Evolutionary conservation across 2,797 vertebrate genomes (phyloP).

Genomic region (Myotis vivesi): DNA sequence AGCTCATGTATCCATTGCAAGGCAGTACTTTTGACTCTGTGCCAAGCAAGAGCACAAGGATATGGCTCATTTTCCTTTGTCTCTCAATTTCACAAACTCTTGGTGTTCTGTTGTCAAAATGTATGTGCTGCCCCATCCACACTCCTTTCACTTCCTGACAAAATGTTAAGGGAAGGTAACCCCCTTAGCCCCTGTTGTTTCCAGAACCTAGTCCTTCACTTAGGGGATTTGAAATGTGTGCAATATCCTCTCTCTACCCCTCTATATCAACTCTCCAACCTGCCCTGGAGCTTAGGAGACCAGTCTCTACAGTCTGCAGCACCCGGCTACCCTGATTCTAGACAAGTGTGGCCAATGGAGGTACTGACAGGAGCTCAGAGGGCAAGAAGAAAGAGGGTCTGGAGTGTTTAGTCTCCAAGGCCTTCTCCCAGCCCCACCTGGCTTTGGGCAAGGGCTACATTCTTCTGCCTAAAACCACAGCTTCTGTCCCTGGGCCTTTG

Average conservation of each 20-base stretch:
- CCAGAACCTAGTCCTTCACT: background rate
- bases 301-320: background rate
- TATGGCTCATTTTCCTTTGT: background rate
- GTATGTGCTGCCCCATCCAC: background rate
- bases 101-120: background rate
- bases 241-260: background rate
- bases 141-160: background rate
- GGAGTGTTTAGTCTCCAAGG: background rate
- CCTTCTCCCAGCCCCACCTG: background rate
- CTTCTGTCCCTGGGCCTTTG: background rate
- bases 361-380: background rate
- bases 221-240: background rate
- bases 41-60: background rate
- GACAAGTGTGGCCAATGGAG: background rate
- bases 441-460: background rate
- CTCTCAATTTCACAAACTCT: background rate
- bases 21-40: background rate
- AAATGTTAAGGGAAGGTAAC: background rate
- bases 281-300: background rate
- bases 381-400: background rate
- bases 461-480: background rate
- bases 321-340: background rate
- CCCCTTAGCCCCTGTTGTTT: background rate
- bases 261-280: background rate
- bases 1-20: background rate